Evolutionary conservation across 2,888 invertebrate genomes (phyloP).

Genomic region (Carcina quercana): DNA sequence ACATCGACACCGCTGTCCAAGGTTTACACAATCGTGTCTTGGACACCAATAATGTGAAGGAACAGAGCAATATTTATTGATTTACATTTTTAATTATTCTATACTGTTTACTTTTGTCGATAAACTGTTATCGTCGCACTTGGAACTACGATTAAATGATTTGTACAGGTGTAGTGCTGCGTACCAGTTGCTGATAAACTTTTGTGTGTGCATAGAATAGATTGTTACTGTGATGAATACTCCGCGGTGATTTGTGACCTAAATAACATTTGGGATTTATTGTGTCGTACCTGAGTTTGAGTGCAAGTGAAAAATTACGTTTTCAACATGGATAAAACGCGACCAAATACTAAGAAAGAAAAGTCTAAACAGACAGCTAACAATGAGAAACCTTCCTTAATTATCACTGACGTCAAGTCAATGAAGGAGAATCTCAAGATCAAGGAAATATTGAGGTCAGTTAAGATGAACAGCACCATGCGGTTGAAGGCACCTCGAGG

Average conservation of each 20-base stretch:
- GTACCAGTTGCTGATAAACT: constrained; percentile 35
- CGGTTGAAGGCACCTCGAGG: constrained; percentile 51
- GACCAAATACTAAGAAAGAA: constrained; percentile 36
- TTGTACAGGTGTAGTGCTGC: constrained; percentile 53
- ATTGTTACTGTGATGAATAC: constrained; percentile 20
- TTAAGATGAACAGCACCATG: constrained; percentile 64
- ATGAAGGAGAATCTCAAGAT: constrained; percentile 61
- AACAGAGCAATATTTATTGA: too few relatives aligned
- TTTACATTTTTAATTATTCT: too few relatives aligned
- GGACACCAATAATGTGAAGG: too few relatives aligned
- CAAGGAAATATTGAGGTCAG: constrained; percentile 55
- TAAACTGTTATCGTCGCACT: constrained; percentile 44
- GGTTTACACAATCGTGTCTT: too few relatives aligned
- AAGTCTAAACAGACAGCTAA: constrained; percentile 45
- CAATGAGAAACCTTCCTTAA: constrained; percentile 39
- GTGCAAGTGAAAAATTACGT: constrained; percentile 14
- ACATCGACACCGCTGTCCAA: too few relatives aligned
- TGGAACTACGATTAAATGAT: constrained; percentile 45
- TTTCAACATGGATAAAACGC: constrained; percentile 8
- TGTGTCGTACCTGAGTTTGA: constrained; percentile 11
- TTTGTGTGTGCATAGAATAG: too few relatives aligned
- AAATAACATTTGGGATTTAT: too few relatives aligned
- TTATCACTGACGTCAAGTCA: constrained; percentile 47
- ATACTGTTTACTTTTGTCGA: constrained; percentile 27
- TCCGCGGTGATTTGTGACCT: constrained; percentile 19